phyloP scores from a whole-genome alignment of 1,140 invertebrate genomes.

The Camponotus floridanus region DNA sequence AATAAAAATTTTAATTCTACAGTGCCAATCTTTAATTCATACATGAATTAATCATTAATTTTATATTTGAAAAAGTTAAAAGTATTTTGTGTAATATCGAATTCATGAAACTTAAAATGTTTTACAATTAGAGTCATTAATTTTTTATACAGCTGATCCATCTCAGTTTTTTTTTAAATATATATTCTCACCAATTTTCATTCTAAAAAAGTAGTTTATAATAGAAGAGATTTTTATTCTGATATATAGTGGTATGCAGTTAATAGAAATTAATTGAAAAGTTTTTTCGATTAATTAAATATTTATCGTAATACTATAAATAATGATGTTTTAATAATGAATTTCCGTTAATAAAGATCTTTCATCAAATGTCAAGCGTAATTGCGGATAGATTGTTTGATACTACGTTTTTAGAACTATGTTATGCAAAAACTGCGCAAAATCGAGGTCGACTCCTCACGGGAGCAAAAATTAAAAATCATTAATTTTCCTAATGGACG shows the following conservation, averaged over 20 bases:
- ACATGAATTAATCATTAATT: too few relatives aligned
- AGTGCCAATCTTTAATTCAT: too few relatives aligned
- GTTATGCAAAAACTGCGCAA: background rate
- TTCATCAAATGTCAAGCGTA: background rate
- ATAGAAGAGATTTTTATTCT: background rate
- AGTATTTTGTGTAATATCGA: too few relatives aligned
- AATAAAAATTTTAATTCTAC: too few relatives aligned
- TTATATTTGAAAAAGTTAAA: too few relatives aligned
- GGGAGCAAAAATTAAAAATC: conserved; percentile 74
- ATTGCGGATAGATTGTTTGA: conserved; percentile 1
- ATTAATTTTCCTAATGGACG: conserved; percentile 80
- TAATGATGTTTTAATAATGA: background rate
- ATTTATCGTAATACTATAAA: background rate
- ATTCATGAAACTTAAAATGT: too few relatives aligned
- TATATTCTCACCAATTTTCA: too few relatives aligned
- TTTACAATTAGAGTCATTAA: too few relatives aligned
- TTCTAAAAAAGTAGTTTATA: too few relatives aligned
- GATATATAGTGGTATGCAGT: background rate
- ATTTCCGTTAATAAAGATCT: background rate
- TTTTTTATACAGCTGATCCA: too few relatives aligned
- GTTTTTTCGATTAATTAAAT: background rate
- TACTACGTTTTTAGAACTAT: background rate
- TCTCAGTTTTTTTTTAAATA: too few relatives aligned
- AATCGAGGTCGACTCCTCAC: conserved; percentile 11
- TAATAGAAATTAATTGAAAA: background rate